These are phyloP conservation scores for Alligator sinensis DNA, from an alignment of 2,113 vertebrate genomes.

Conservation along the genomic window DNA sequence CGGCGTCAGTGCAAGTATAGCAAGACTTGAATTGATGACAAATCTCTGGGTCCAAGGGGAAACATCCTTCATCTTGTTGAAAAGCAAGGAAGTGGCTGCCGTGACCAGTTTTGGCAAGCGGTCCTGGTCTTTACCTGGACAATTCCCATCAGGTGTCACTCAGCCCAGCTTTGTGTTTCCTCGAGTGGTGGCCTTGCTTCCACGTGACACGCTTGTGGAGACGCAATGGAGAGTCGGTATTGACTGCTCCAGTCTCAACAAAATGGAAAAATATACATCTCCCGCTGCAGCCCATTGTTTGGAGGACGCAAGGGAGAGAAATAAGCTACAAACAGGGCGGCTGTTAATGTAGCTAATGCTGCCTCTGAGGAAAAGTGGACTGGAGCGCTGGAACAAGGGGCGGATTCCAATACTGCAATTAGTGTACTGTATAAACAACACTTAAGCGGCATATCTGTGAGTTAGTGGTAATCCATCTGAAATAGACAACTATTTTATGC, in stretches of 20 bases:
- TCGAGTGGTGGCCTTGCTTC: neutral
- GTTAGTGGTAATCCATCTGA: slow-evolving; percentile 38
- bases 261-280: slow-evolving; percentile 64
- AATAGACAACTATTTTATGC: slow-evolving; percentile 28
- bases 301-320: slow-evolving; percentile 21
- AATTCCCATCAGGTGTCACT: neutral
- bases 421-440: neutral
- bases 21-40: slow-evolving; percentile 15
- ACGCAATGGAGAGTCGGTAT: neutral
- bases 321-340: slow-evolving; percentile 6
- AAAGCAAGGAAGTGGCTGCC: neutral
- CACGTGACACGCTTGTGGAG: neutral
- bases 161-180: neutral
- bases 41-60: slow-evolving; percentile 30
- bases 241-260: neutral
- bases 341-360: neutral
- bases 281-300: slow-evolving; percentile 31
- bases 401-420: slow-evolving; percentile 28
- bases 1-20: neutral
- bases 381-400: neutral
- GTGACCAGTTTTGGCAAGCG: neutral
- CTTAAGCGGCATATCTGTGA: slow-evolving; percentile 15
- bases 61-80: slow-evolving; percentile 23
- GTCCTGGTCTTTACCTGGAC: neutral
- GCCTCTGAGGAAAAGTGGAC: neutral